Evolutionary conservation across 2,113 vertebrate species (phyloP).

Genomic region (Prietella phreatophila): DNA sequence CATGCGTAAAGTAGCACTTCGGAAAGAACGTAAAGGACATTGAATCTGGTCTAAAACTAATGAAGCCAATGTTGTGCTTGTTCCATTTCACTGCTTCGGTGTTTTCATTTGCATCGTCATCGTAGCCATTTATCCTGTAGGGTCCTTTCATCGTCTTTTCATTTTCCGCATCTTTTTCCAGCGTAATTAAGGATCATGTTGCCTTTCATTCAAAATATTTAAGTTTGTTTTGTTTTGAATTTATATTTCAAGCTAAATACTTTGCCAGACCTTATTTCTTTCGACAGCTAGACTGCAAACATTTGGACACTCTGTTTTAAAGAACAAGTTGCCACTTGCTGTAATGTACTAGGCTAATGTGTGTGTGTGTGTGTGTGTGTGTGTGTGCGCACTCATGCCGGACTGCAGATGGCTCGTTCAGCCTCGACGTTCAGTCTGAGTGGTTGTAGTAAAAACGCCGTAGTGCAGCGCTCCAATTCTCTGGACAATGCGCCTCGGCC

Average conservation of each 20-base stretch:
- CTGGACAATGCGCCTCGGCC: slow-evolving; percentile 74
- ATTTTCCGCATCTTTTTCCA: neutral
- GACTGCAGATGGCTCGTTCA: slow-evolving; percentile 79
- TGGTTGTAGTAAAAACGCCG: slow-evolving; percentile 70
- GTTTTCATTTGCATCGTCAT: slow-evolving; percentile 1
- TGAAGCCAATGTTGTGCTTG: slow-evolving; percentile 13
- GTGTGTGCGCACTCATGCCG: slow-evolving; percentile 26
- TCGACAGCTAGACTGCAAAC: neutral
- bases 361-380: slow-evolving; percentile 11
- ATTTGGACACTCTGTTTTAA: slow-evolving; percentile 4
- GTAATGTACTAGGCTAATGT: neutral
- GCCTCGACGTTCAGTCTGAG: slow-evolving; percentile 77
- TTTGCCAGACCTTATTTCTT: slow-evolving; percentile 14
- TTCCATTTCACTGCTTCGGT: slow-evolving; percentile 2
- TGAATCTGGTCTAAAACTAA: neutral
- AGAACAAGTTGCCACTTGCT: neutral
- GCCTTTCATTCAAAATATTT: neutral
- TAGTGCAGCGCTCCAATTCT: slow-evolving; percentile 79
- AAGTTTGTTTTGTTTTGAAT: neutral
- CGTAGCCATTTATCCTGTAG: neutral
- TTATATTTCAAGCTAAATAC: slow-evolving; percentile 33
- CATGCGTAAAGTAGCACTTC: neutral
- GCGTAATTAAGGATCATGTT: slow-evolving; percentile 9
- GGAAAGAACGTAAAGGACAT: neutral
- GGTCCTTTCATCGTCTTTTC: neutral